Percentiles rank a stretch among this genome's conserved stretches.
phyloP scores from a whole-genome alignment of 1,140 invertebrate genomes.

The Meloidogyne floridensis region DNA sequence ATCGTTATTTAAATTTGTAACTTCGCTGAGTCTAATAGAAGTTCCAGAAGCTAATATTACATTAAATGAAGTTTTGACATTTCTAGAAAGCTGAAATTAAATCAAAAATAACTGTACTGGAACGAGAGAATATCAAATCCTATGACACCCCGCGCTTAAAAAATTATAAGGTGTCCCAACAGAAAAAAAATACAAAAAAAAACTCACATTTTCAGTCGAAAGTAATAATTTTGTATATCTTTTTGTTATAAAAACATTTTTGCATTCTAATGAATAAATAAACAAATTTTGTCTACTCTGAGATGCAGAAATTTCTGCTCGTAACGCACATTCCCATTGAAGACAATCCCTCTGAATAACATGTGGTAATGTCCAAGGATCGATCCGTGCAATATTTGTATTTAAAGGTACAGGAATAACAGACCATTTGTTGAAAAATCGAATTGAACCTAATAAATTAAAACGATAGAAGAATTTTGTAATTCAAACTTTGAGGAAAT shows the following conservation, averaged over 20 bases:
- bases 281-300: neutral
- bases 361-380: slow-evolving; percentile 2
- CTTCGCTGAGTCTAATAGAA: neutral
- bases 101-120: neutral
- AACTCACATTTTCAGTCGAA: neutral
- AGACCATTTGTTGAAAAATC: neutral
- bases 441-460: neutral
- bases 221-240: neutral
- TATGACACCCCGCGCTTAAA: too few species aligned
- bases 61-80: neutral
- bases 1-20: neutral
- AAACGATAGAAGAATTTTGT: too few species aligned
- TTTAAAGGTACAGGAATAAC: neutral
- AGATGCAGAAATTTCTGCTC: neutral
- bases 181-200: too few species aligned
- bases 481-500: too few species aligned
- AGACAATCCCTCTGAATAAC: neutral
- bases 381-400: neutral
- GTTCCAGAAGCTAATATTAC: neutral
- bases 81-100: neutral
- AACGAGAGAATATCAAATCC: too few species aligned
- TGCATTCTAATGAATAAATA: neutral
- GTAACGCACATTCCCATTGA: neutral
- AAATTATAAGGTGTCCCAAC: too few species aligned
- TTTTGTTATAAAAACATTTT: neutral